Conservation (phyloP, 2,888 invertebrate species). For the Leptothorax acervorum region DNA sequence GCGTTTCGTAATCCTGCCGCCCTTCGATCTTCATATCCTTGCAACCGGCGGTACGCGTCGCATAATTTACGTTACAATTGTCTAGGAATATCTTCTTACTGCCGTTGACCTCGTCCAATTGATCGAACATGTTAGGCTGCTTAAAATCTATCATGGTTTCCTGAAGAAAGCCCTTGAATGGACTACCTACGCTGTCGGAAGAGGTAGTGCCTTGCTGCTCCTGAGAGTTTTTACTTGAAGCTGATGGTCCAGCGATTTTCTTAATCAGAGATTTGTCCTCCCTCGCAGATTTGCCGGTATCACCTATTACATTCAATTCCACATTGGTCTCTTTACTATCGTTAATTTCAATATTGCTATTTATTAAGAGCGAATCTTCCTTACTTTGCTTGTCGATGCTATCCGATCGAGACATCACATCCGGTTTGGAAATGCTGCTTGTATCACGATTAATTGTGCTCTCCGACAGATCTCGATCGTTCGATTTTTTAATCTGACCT, state of each 20-base stretch:
- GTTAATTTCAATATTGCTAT: background rate
- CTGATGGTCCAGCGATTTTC: background rate
- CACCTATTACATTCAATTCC: background rate
- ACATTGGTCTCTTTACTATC: background rate
- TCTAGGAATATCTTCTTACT: background rate
- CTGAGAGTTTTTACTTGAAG: background rate
- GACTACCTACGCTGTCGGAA: slow-evolving; percentile 66
- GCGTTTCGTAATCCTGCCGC: background rate
- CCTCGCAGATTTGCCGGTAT: background rate
- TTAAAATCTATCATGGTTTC: slow-evolving; percentile 47
- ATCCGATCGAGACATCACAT: background rate
- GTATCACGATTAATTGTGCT: background rate
- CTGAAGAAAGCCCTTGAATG: slow-evolving; percentile 75
- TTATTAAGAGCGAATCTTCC: background rate
- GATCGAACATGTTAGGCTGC: slow-evolving; percentile 8
- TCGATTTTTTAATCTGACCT: background rate
- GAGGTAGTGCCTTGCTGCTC: slow-evolving; percentile 9
- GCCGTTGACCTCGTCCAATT: background rate
- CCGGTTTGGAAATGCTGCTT: background rate
- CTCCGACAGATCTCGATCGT: background rate
- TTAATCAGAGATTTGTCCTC: background rate
- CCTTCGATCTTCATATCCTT: background rate
- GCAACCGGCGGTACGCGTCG: background rate
- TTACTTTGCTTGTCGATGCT: background rate
- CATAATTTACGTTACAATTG: background rate